Evolutionary conservation across 2,888 invertebrate genomes (phyloP).

Genomic region (Geophilus truncorum): DNA sequence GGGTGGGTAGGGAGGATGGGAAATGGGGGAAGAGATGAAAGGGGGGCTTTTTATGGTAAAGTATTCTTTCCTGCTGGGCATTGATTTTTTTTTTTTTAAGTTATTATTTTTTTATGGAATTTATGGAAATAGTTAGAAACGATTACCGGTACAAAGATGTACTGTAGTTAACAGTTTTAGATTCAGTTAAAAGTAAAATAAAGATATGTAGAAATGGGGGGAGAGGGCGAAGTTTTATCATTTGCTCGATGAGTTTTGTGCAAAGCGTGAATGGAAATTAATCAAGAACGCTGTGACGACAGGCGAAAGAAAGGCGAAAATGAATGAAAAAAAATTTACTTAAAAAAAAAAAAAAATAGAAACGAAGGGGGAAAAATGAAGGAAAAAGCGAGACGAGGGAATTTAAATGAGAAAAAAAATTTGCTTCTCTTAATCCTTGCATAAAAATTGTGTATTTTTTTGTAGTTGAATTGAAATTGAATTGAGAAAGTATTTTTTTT

Average conservation of each 20-base stretch:
- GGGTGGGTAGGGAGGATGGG: not conserved
- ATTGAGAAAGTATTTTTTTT: not conserved
- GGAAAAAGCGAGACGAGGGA: not conserved
- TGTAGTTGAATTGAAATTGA: not conserved
- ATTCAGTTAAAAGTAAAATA: not conserved
- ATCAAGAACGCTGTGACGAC: not conserved
- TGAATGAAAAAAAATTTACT: not conserved
- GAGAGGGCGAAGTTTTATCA: not conserved
- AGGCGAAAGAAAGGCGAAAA: not conserved
- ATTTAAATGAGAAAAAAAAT: slow-evolving; percentile 1
- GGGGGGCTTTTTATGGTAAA: not conserved
- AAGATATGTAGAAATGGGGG: not conserved
- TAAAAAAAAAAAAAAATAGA: not conserved
- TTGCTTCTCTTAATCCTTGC: not conserved
- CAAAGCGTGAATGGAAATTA: slow-evolving; percentile 6
- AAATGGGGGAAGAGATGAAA: not conserved
- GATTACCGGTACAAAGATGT: no score
- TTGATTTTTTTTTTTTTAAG: not conserved
- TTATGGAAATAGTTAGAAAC: slow-evolving; percentile 1
- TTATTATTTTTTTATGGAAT: not conserved
- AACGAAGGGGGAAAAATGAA: not conserved
- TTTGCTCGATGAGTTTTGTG: slow-evolving; percentile 2
- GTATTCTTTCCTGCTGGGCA: not conserved
- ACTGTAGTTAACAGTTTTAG: no score
- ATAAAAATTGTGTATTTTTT: not conserved